Base-by-base conservation (phyloP, 2,888 invertebrate species). In the Balanococcus diminutus region DNA sequence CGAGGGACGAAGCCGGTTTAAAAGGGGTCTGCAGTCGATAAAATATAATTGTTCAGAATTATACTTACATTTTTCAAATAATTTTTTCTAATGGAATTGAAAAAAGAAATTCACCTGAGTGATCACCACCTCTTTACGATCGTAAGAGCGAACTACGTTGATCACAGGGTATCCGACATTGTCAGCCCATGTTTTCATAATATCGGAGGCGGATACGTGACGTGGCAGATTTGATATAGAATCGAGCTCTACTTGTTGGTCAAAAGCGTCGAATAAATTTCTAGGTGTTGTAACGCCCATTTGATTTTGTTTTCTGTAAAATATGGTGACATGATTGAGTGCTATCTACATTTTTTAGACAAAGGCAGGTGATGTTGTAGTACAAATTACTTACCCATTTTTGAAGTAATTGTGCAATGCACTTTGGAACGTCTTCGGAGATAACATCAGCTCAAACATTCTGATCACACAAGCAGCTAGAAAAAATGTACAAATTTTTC, bases 151-250 rank as follows among this genome's bases (percentile, higher is more conserved):
- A 0, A 89, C 90, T 0, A 94, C 92, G 0, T 91, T 91, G 8
- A 95, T 90, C 0, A 94, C 90, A 0, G 95, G 95, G 89, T 93
- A 94, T 0, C 94, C 94, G 0, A 93, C 91, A 89, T 95, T 94
- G 19, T 92, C 91, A 0, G 94, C 94, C 95, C 95, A 95, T 0
- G 93, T 91, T 89, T 93, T 92, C 92, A 95, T 94, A 87, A 95
- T 91, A 0, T 95, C 93, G 0, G 93, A 81, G 14, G 56, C 56
- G 22, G 56, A 86, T 25, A 14, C 31, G 61, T 56, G 86, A 19
- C 6, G n/a, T 4, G 86, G 84, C 16, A 83, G 42, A 36, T 67
- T 61, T 39, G 67, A 84, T 2, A 84, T 51, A 0, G 67, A 25
- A 2, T 88, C 87, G 0, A n/a, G 46, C 6, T 89, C 88, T 28